A percentile compares a stretch with the other conserved stretches of the same genome.
These are phyloP conservation scores for Drosophila acutilabella DNA, from an alignment of 2,888 invertebrate genomes.

Conservation along the genomic window DNA sequence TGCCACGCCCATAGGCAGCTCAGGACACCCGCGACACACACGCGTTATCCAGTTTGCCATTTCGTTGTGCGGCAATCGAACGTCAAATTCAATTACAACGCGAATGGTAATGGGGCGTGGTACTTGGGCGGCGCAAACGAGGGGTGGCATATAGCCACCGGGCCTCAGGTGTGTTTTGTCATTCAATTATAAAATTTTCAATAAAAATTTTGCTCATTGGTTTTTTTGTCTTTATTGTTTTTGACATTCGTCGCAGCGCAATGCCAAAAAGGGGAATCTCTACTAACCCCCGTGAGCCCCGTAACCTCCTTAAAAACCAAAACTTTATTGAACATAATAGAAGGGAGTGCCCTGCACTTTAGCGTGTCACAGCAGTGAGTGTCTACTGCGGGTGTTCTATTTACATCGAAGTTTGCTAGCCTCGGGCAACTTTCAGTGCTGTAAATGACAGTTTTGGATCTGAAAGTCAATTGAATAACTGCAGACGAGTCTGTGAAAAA, in stretches of 20 bases:
- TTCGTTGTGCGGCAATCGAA: conserved; percentile 48
- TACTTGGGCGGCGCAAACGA: not conserved
- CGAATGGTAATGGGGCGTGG: not conserved
- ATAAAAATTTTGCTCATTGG: conserved; percentile 65
- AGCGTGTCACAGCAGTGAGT: conserved; percentile 15
- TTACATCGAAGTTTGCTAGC: conserved; percentile 30
- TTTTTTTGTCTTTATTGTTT: conserved; percentile 67
- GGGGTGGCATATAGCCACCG: conserved; percentile 28
- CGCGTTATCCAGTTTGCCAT: conserved; percentile 38
- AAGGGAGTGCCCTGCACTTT: conserved; percentile 42
- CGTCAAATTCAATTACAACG: conserved; percentile 68
- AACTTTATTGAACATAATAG: conserved; percentile 35
- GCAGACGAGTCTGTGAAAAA: conserved; percentile 16
- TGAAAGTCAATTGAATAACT: conserved; percentile 63
- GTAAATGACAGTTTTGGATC: conserved; percentile 61
- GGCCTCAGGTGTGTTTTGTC: conserved; percentile 80
- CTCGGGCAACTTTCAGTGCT: conserved; percentile 43
- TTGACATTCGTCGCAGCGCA: conserved; percentile 59
- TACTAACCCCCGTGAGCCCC: too few relatives aligned
- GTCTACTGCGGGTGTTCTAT: conserved; percentile 20
- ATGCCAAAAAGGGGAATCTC: conserved; percentile 27
- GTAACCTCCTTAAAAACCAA: not conserved
- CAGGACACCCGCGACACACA: conserved; percentile 12
- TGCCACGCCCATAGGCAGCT: conserved; percentile 39
- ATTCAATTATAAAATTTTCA: conserved; percentile 83